Base-by-base conservation (phyloP, 2,113 vertebrate species). In the Sapajus apella region DNA sequence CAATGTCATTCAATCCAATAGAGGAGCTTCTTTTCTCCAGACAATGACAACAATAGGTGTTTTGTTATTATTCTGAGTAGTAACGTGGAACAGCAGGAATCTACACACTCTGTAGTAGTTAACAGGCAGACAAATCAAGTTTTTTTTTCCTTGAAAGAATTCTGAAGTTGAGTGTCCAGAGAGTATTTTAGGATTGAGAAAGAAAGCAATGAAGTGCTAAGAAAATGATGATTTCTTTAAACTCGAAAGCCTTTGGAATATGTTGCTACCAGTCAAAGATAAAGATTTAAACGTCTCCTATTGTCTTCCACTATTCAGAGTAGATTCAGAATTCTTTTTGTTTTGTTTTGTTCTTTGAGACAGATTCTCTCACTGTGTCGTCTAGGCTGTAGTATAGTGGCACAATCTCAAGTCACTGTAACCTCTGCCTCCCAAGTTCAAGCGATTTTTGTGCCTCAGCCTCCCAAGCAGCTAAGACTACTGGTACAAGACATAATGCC, bases 1-100 rank as follows among this genome's bases (percentile, higher is more conserved):
- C 93, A 86, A 84, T 81, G 92, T 97, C 93, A 27, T 96, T 97
- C 86, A 90, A 25, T 47, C 72, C 47, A 95, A 87, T 12, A 72
- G 37, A 55, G 0, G 35, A 32, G 64, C 43, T 66, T 80, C 95
- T 76, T 64, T 92, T 90, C 92, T 94, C 61, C 80, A 94, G 87
- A 64, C 90, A 81, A 95, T 77, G 70, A 77, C 82, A 97, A 70
- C 72, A 94, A 83, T 83, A 72, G 89, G 95, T 56, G 16, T 87
- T 80, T 75, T 35, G 40, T 95, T 79, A 55, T 77, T 79, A 90
- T 79, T 32, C 16, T 52, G 45, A 40, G 58, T 68, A 72, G 79
- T 72, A 55, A 68, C 75, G 79, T 17, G 8, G 9, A 80, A 66
- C 47, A 64, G 75, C 70, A 1, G 94, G 92, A 72, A 86, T 35